A percentile compares a stretch with the other conserved stretches of the same genome.
These are phyloP conservation scores for Brevipalpus yothersi DNA, from an alignment of 1,140 invertebrate species.

Conservation along the genomic window DNA sequence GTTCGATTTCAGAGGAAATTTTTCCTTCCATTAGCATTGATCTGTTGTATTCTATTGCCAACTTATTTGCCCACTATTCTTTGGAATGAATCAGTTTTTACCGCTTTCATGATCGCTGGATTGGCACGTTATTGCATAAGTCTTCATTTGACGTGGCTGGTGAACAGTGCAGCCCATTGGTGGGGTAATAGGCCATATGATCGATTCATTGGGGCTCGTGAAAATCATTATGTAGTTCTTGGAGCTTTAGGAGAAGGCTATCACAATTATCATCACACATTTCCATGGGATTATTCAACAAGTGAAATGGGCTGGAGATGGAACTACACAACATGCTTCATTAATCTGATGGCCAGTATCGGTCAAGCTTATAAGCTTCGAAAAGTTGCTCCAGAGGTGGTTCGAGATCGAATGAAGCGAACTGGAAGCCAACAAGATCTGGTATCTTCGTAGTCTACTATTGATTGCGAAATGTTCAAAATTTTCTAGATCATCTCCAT, in stretches of 20 bases:
- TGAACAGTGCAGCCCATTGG: conserved; percentile 81
- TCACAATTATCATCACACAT: conserved; percentile 85
- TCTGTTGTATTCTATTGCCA: conserved; percentile 56
- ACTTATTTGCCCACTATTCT: conserved; percentile 48
- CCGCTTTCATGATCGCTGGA: conserved; percentile 52
- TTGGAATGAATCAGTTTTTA: conserved; percentile 52
- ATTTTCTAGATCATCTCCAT: too few relatives aligned
- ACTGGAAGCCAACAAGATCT: background rate
- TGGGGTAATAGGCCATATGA: conserved; percentile 80
- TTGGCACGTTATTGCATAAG: conserved; percentile 59
- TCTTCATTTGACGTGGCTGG: conserved; percentile 74
- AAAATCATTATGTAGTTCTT: conserved; percentile 24
- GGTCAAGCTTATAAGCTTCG: conserved; percentile 29
- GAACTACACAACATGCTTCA: conserved; percentile 29
- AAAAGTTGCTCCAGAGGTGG: conserved; percentile 15
- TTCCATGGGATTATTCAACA: conserved; percentile 81
- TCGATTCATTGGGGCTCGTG: conserved; percentile 24
- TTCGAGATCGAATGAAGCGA: background rate
- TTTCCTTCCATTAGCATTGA: conserved; percentile 40
- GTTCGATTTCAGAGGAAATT: conserved; percentile 56
- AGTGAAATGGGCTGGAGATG: conserved; percentile 45
- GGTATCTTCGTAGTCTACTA: too few relatives aligned
- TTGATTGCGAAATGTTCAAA: too few relatives aligned
- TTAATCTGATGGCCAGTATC: conserved; percentile 30
- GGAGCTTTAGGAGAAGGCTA: conserved; percentile 30